Percentiles rank a stretch among this genome's conserved stretches.
Conservation (phyloP, 2,888 invertebrate species). For the Tetragonula carbonaria region DNA sequence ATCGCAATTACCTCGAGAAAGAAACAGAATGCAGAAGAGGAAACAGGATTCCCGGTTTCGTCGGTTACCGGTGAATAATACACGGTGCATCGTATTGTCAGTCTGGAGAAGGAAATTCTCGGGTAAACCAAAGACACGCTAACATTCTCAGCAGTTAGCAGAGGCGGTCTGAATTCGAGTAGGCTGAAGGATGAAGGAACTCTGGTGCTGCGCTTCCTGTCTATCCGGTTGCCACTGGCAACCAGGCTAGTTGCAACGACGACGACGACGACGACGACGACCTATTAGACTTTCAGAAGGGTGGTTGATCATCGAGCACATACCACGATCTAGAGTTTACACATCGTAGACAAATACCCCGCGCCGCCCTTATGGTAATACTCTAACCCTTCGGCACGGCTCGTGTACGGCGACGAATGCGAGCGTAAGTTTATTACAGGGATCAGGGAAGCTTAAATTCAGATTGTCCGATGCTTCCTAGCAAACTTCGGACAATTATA, state of each 20-base stretch:
- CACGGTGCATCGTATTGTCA: slow-evolving; percentile 41
- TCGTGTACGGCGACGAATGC: slow-evolving; percentile 66
- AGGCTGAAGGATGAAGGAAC: slow-evolving; percentile 64
- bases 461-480: slow-evolving; percentile 59
- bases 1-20: neutral
- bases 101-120: slow-evolving; percentile 59
- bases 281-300: slow-evolving; percentile 77
- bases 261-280: slow-evolving; percentile 47
- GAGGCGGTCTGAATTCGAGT: slow-evolving; percentile 60
- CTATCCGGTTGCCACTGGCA: slow-evolving; percentile 75
- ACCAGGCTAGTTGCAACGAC: slow-evolving; percentile 64
- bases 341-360: slow-evolving; percentile 76
- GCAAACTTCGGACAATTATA: slow-evolving; percentile 64
- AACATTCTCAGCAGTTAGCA: slow-evolving; percentile 50
- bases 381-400: slow-evolving; percentile 54
- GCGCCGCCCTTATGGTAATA: slow-evolving; percentile 70
- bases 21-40: neutral
- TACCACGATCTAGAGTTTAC: slow-evolving; percentile 76
- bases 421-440: slow-evolving; percentile 73
- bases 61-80: slow-evolving; percentile 52
- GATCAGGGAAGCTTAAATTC: slow-evolving; percentile 72
- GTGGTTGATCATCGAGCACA: slow-evolving; percentile 76
- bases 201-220: slow-evolving; percentile 50
- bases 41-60: neutral
- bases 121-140: slow-evolving; percentile 58